These are phyloP conservation scores for Anas bahamensis DNA, from an alignment of 2,797 vertebrate species.

Conservation along the genomic window DNA sequence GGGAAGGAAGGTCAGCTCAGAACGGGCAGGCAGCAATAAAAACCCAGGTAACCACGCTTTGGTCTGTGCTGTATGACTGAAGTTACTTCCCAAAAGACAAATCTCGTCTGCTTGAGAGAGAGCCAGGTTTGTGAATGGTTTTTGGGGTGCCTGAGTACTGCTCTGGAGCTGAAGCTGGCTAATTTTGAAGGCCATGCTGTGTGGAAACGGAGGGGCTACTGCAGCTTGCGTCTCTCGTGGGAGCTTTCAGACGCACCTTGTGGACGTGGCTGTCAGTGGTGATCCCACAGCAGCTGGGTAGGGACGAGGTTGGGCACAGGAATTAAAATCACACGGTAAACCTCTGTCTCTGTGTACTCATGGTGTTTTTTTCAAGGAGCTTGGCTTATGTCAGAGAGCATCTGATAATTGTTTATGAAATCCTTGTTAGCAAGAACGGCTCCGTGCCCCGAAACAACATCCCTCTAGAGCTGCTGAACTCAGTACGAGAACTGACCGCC, in stretches of 20 bases:
- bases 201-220: neutral
- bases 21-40: neutral
- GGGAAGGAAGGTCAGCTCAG: neutral
- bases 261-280: neutral
- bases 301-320: neutral
- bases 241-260: rapidly evolving
- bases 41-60: neutral
- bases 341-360: neutral
- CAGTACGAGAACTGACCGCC: neutral
- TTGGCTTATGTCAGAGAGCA: neutral
- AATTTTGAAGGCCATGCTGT: neutral
- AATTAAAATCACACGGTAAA: neutral
- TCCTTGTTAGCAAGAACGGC: neutral
- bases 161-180: neutral
- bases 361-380: neutral
- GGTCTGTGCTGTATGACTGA: rapidly evolving
- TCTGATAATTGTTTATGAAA: neutral
- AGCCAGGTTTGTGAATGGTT: neutral
- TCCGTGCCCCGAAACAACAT: neutral
- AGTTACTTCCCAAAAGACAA: neutral
- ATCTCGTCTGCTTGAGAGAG: neutral
- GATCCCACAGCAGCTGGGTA: neutral
- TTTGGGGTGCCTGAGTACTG: neutral
- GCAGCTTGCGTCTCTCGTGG: neutral
- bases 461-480: neutral